Conservation (phyloP, 2,113 vertebrate species). For the Forbesichthys agassizii region DNA sequence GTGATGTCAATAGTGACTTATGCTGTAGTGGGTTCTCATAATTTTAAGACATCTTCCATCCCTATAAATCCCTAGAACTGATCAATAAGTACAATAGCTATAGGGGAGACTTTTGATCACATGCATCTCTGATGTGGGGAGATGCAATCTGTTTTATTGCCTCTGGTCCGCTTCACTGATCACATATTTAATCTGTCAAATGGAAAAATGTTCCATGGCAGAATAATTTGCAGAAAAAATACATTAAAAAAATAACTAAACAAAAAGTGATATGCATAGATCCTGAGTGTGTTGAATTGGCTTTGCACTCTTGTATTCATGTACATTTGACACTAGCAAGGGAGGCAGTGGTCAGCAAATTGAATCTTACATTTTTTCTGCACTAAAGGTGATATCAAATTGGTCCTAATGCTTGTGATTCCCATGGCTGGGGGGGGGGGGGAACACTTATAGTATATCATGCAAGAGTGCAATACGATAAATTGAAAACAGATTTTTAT, state of each 20-base stretch:
- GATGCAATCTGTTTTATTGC: not conserved
- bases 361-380: not conserved
- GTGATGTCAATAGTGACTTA: constrained; percentile 14
- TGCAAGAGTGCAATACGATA: not conserved
- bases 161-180: not conserved
- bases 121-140: not conserved
- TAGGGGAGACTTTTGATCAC: not conserved
- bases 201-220: not conserved
- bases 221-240: not conserved
- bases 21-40: not conserved
- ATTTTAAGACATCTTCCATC: constrained; percentile 2
- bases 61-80: constrained; percentile 4
- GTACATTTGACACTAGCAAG: not conserved
- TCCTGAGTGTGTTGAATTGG: too few species aligned
- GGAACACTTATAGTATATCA: too few species aligned
- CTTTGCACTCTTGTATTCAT: not conserved
- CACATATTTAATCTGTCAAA: not conserved
- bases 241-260: too few species aligned
- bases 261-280: too few species aligned
- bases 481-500: not conserved
- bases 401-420: not conserved
- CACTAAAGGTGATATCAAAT: not conserved
- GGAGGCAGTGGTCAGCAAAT: not conserved
- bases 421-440: too few species aligned
- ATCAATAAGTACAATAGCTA: constrained; percentile 34